Percentiles rank a stretch among this genome's conserved stretches.
phyloP scores from a whole-genome alignment of 2,888 invertebrate species.

The Agriopis marginaria region DNA sequence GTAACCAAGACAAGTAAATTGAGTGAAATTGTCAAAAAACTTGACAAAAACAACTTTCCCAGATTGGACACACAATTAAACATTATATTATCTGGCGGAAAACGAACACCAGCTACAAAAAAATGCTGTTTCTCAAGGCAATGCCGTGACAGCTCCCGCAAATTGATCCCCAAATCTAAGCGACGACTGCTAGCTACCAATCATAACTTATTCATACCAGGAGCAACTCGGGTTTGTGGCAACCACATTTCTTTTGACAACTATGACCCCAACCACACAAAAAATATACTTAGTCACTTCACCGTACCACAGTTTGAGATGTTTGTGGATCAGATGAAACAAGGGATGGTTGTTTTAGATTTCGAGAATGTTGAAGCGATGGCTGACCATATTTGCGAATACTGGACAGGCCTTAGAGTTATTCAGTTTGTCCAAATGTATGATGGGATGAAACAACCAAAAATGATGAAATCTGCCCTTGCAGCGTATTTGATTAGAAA shows the following conservation, averaged over 20 bases:
- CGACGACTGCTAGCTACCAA: background rate
- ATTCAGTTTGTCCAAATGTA: constrained; percentile 1
- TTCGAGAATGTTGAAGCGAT: constrained; percentile 15
- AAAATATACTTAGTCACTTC: background rate
- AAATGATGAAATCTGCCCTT: constrained; percentile 7
- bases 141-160: background rate
- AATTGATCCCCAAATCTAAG: background rate
- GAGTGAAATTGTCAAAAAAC: background rate
- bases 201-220: background rate
- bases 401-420: constrained; percentile 13
- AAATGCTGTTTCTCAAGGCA: background rate
- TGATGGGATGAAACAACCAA: background rate
- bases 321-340: constrained; percentile 7
- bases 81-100: background rate
- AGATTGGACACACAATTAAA: background rate
- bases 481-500: constrained; percentile 10
- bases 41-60: background rate
- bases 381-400: constrained; percentile 12
- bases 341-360: constrained; percentile 6
- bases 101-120: background rate
- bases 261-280: background rate
- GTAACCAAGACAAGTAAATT: too few relatives aligned
- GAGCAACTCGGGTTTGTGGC: background rate
- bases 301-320: constrained; percentile 3
- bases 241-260: background rate